Conservation (phyloP, 2,797 vertebrate genomes). For the Thunnus albacares region DNA sequence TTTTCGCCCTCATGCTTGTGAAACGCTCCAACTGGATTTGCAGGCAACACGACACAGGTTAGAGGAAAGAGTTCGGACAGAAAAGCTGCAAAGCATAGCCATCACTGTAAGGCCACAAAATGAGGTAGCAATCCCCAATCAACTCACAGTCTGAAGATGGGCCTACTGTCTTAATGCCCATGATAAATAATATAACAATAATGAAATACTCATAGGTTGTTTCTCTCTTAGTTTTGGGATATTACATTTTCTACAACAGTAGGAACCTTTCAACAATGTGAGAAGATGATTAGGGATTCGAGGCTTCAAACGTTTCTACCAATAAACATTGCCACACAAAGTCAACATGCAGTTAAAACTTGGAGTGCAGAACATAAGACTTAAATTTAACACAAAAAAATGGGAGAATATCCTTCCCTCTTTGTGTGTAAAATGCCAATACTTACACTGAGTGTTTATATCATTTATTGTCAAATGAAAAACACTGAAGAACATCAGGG, state of each 20-base stretch:
- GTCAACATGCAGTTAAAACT: conserved; percentile 30
- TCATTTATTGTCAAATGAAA: conserved; percentile 17
- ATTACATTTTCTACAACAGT: conserved; percentile 10
- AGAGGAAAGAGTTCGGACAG: conserved; percentile 33
- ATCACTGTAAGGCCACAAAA: conserved; percentile 1
- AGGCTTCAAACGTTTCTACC: background rate
- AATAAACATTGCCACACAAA: conserved; percentile 42
- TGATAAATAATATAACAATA: background rate
- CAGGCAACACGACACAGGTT: conserved; percentile 47
- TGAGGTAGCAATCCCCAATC: conserved; percentile 36
- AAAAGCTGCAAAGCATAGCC: background rate
- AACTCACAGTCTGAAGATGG: conserved; percentile 22
- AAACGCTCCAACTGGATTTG: conserved; percentile 91
- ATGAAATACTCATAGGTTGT: background rate
- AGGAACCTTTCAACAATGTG: conserved; percentile 24
- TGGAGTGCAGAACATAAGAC: background rate
- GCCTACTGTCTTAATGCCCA: background rate
- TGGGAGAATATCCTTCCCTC: background rate
- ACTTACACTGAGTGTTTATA: background rate
- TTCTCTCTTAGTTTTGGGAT: background rate
- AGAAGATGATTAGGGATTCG: conserved; percentile 38
- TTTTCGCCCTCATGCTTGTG: conserved; percentile 94
- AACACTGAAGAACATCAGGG: background rate
- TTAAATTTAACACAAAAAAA: conserved; percentile 6
- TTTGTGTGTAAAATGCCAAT: conserved; percentile 24